Conservation (phyloP, 2,888 invertebrate genomes). For the Neoascia interrupta region DNA sequence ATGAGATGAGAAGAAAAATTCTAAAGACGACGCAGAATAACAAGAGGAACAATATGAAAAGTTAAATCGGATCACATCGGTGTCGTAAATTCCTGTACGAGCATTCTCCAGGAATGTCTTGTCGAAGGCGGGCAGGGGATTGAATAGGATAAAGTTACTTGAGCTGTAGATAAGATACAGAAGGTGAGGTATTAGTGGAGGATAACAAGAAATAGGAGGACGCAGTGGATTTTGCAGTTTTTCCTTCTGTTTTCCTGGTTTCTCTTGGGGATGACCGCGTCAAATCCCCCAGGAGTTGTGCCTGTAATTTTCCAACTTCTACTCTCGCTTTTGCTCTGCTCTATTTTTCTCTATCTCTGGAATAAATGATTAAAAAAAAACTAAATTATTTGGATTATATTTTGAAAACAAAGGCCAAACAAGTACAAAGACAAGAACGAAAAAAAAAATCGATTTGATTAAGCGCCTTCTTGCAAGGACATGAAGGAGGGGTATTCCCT, state of each 20-base stretch:
- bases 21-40: slow-evolving; percentile 63
- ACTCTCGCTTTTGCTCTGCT: slow-evolving; percentile 27
- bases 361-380: slow-evolving; percentile 66
- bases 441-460: slow-evolving; percentile 65
- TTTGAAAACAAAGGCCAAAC: slow-evolving; percentile 30
- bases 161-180: slow-evolving; percentile 52
- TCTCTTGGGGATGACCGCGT: slow-evolving; percentile 52
- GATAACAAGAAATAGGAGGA: slow-evolving; percentile 26
- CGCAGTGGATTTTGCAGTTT: slow-evolving; percentile 39
- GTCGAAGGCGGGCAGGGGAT: slow-evolving; percentile 16
- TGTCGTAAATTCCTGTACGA: slow-evolving; percentile 64
- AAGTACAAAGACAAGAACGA: background rate
- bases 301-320: slow-evolving; percentile 62
- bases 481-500: slow-evolving; percentile 7
- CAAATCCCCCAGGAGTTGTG: slow-evolving; percentile 55
- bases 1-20: slow-evolving; percentile 47
- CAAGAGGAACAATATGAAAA: slow-evolving; percentile 69
- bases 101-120: slow-evolving; percentile 47
- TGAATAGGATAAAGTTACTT: slow-evolving; percentile 56
- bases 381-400: slow-evolving; percentile 54
- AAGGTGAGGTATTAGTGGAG: slow-evolving; percentile 53
- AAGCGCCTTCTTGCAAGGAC: slow-evolving; percentile 33
- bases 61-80: slow-evolving; percentile 69
- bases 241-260: slow-evolving; percentile 25
- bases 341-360: slow-evolving; percentile 30